Evolutionary conservation across 2,797 vertebrate species (phyloP).

Genomic region (Stomatorhinus walkeri): DNA sequence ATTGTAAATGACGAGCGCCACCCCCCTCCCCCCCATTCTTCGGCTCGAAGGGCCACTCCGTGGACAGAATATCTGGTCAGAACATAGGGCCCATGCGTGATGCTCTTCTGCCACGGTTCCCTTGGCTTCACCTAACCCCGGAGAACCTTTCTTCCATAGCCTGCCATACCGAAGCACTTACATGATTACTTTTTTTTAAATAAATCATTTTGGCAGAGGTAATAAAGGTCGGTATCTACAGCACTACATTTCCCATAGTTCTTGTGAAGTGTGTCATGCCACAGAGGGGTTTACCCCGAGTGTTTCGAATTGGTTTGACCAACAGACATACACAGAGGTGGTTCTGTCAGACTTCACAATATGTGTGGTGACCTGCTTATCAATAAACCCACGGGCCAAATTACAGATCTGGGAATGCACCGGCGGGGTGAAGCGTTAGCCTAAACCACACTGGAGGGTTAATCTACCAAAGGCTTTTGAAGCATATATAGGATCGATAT

Average conservation of each 20-base stretch:
- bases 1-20: not conserved
- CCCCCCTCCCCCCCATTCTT: not conserved
- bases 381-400: not conserved
- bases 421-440: not conserved
- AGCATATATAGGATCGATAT: constrained; percentile 65
- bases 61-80: not conserved
- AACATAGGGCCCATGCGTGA: not conserved
- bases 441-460: constrained; percentile 55
- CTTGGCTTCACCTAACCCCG: not conserved
- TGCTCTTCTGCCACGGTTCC: not conserved
- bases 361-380: not conserved
- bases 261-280: not conserved
- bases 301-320: not conserved
- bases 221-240: not conserved
- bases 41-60: not conserved
- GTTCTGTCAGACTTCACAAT: not conserved
- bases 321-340: not conserved
- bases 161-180: constrained; percentile 5
- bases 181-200: not conserved
- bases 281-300: not conserved
- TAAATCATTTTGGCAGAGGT: not conserved
- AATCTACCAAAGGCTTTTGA: constrained; percentile 62
- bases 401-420: not conserved
- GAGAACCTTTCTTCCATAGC: not conserved
- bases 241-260: constrained; percentile 19